phyloP scores from a whole-genome alignment of 2,888 invertebrate genomes.

The Callimorpha dominula region DNA sequence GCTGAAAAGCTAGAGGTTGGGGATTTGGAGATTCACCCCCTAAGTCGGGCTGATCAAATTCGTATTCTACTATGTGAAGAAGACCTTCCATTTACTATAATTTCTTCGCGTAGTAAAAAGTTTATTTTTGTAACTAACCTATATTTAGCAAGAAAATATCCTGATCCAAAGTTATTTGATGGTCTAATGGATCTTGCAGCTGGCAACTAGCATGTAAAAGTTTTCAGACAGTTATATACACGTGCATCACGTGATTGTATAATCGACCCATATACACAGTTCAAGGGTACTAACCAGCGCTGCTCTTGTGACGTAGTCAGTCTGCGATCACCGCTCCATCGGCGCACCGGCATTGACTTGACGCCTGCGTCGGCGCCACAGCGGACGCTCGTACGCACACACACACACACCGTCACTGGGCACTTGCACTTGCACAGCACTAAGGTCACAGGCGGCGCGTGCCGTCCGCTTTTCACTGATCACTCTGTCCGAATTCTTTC shows the following conservation, averaged over 20 bases:
- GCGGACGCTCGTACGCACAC: slow-evolving; percentile 65
- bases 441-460: slow-evolving; percentile 54
- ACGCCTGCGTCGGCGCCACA: slow-evolving; percentile 77
- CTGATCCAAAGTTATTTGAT: background rate
- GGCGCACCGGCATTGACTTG: slow-evolving; percentile 83
- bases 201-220: background rate
- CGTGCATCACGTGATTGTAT: background rate
- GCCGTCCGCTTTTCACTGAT: slow-evolving; percentile 58
- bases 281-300: slow-evolving; percentile 74
- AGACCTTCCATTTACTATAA: no score
- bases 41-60: no score
- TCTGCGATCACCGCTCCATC: slow-evolving; percentile 86
- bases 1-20: no score
- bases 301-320: slow-evolving; percentile 81
- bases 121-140: no score
- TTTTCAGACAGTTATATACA: background rate
- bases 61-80: no score
- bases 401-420: slow-evolving; percentile 43
- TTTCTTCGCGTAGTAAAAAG: no score
- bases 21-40: no score
- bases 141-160: no score
- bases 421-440: slow-evolving; percentile 57
- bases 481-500: slow-evolving; percentile 56
- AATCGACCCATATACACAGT: slow-evolving; percentile 8
- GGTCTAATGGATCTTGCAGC: background rate